Evolutionary conservation across 2,888 invertebrate species (phyloP).

Genomic region (Periphyllus acericola): DNA sequence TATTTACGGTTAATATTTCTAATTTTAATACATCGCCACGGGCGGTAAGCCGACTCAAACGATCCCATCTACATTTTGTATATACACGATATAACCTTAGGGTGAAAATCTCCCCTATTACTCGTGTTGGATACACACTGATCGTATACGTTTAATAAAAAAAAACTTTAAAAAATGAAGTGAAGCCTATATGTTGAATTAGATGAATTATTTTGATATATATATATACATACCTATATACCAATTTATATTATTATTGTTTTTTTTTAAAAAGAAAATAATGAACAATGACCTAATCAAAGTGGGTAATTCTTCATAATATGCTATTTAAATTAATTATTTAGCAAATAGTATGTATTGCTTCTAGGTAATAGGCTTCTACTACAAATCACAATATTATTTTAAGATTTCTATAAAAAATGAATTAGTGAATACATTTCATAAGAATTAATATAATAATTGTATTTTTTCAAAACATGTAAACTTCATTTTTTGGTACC

Average conservation of each 20-base stretch:
- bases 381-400: too few species aligned
- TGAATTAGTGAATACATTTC: too few species aligned
- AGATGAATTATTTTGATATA: slow-evolving; percentile 14
- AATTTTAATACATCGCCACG: slow-evolving; percentile 58
- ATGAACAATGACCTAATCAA: neutral
- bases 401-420: too few species aligned
- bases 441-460: too few species aligned
- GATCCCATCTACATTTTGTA: slow-evolving; percentile 46
- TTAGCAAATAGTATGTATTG: neutral
- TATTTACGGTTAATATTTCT: slow-evolving; percentile 62
- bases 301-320: neutral
- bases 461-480: too few species aligned
- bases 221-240: neutral
- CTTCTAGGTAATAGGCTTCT: too few species aligned
- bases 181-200: neutral
- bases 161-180: neutral
- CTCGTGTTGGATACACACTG: neutral
- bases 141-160: slow-evolving; percentile 22
- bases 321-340: neutral
- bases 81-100: neutral
- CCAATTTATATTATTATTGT: neutral
- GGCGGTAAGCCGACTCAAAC: slow-evolving; percentile 57
- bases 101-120: slow-evolving; percentile 19
- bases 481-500: too few species aligned
- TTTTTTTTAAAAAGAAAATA: neutral